A percentile compares a stretch with the other conserved stretches of the same genome.
Conservation (phyloP, 2,888 invertebrate species). For the Melanargia galathea region DNA sequence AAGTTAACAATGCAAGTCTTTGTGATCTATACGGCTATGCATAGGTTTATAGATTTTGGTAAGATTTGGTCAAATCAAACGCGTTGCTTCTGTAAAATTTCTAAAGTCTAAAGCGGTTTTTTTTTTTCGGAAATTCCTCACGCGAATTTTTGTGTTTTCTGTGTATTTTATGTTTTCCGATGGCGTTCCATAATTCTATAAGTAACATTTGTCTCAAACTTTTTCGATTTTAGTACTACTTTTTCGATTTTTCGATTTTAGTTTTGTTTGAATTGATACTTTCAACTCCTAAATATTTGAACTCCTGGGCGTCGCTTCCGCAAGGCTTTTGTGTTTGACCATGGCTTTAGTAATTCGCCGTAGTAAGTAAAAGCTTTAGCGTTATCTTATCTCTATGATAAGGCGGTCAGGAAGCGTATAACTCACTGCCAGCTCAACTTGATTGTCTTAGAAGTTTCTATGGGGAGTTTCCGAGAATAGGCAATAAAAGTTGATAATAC, state of each 20-base stretch:
- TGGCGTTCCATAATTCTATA: too few relatives aligned
- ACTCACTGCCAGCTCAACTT: slow-evolving; percentile 44
- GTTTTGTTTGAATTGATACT: not conserved
- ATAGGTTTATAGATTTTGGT: too few relatives aligned
- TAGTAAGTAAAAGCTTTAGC: slow-evolving; percentile 10
- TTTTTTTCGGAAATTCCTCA: too few relatives aligned
- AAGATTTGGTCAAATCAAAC: not conserved
- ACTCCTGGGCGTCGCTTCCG: not conserved
- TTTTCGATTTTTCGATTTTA: too few relatives aligned
- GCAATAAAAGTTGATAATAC: not conserved
- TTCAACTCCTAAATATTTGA: too few relatives aligned
- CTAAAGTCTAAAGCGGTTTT: too few relatives aligned
- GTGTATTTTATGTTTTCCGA: too few relatives aligned
- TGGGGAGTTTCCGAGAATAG: slow-evolving; percentile 25
- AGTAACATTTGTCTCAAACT: too few relatives aligned
- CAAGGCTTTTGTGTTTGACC: not conserved
- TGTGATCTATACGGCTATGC: not conserved
- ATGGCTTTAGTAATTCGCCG: not conserved
- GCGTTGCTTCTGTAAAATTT: not conserved
- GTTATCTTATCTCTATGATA: slow-evolving; percentile 32
- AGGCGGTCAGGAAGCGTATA: slow-evolving; percentile 41
- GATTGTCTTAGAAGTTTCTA: slow-evolving; percentile 39
- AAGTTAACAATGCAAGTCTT: slow-evolving; percentile 4
- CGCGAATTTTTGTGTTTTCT: too few relatives aligned
- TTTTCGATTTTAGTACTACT: too few relatives aligned